phyloP scores from a whole-genome alignment of 2,888 invertebrate genomes.

The Standfussiana lucernea region DNA sequence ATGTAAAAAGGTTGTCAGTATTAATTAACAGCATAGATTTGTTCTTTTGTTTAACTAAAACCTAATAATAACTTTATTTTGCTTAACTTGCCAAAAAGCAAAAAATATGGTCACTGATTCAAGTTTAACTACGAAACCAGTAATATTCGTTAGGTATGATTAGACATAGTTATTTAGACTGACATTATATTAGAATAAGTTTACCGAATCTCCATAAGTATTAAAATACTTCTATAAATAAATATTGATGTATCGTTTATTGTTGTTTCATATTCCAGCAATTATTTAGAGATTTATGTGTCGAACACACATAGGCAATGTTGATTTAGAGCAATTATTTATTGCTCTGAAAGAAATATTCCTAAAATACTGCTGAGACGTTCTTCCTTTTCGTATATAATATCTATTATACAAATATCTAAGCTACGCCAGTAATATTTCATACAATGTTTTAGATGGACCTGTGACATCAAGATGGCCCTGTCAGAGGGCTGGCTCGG shows the following conservation, averaged over 20 bases:
- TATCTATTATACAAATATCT: constrained; percentile 6
- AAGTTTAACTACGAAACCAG: constrained; percentile 35
- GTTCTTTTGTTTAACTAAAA: constrained; percentile 25
- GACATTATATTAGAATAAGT: constrained; percentile 73
- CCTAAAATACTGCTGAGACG: constrained; percentile 6
- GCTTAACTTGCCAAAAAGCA: constrained; percentile 26
- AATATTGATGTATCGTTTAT: constrained; percentile 63
- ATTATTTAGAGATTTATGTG: not conserved
- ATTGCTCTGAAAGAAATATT: not conserved
- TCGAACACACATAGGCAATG: not conserved
- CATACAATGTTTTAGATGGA: constrained; percentile 72
- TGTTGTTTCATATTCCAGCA: constrained; percentile 39
- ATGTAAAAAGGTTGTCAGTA: constrained; percentile 54
- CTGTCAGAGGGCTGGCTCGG: constrained; percentile 77
- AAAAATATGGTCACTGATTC: constrained; percentile 30
- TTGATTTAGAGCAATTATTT: not conserved
- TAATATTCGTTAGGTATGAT: constrained; percentile 48
- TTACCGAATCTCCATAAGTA: constrained; percentile 71
- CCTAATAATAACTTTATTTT: constrained; percentile 12
- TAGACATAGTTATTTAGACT: constrained; percentile 74
- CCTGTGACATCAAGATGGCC: constrained; percentile 73
- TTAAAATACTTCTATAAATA: constrained; percentile 69
- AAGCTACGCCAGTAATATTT: constrained; percentile 57
- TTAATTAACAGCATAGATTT: constrained; percentile 52
- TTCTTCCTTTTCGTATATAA: not conserved